Base-by-base conservation (phyloP, 2,113 vertebrate genomes). In the Potamarius usumacintae region DNA sequence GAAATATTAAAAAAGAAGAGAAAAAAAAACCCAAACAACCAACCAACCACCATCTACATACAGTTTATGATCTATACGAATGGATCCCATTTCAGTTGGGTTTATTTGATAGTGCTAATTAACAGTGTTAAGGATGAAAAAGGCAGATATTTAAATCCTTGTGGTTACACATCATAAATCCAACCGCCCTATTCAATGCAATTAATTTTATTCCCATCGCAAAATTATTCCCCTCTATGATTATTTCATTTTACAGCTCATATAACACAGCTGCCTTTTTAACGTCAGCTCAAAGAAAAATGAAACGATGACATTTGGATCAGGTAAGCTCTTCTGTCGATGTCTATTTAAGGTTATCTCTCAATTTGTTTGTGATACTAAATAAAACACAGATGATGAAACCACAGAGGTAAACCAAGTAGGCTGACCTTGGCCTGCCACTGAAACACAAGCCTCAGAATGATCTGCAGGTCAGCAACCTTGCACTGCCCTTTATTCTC, bases 311-410 rank as follows among this genome's bases (percentile, higher is more conserved):
- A 83, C 85, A 87, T 90, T 88, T 86, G 85, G 82, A 77, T 65
- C 80, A 76, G 86, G 60, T 91, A 77, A 84, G 27, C 78, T 0
- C 77, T 72, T 76, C 80, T 86, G 87, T 88, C 86, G 65, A 83
- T 88, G 87, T 89, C 85, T 91, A 89, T 92, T 91, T 90, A 90
- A 90, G 87, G 89, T 79, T 82, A 83, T 87, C 86, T 85, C 65
- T 81, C 34, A 77, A 89, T 90, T 89, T 92, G 88, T 92, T 91
- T 90, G 84, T 87, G 86, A 90, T 89, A 90, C 90, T 86, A 90
- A 92, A 90, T 92, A 90, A 92, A 91, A 90, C 82, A 90, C 91
- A 90, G 88, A 92, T 92, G 90, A 91, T 91, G 90, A 91, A 91
- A 91, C 84, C 90, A 72, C 88, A 84, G 84, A 88, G 87, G 91